phyloP scores from a whole-genome alignment of 2,888 invertebrate genomes.

The Drosophila lacicola region DNA sequence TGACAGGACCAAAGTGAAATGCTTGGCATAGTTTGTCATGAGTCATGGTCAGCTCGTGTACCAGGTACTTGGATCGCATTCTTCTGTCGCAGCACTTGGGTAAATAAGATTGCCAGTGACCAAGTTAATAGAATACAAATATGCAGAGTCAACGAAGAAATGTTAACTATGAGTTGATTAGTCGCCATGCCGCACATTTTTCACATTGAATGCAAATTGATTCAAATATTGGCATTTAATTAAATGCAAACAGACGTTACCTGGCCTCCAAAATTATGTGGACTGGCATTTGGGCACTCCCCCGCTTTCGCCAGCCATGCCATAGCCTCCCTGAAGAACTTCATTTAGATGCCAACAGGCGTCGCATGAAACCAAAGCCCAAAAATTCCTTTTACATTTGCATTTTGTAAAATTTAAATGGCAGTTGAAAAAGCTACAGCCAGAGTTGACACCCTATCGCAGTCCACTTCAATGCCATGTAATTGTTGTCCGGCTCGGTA shows the following conservation, averaged over 20 bases:
- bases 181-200: constrained; percentile 69
- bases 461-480: constrained; percentile 57
- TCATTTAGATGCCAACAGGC: constrained; percentile 68
- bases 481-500: constrained; percentile 64
- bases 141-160: constrained; percentile 48
- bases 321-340: constrained; percentile 48
- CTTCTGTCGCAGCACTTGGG: constrained; percentile 21
- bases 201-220: constrained; percentile 74
- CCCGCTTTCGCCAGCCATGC: background rate
- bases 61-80: constrained; percentile 34
- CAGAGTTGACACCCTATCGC: constrained; percentile 21
- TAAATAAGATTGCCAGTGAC: constrained; percentile 49
- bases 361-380: constrained; percentile 46
- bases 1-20: constrained; percentile 39
- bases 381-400: constrained; percentile 59
- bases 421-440: constrained; percentile 58
- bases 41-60: background rate
- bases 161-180: constrained; percentile 68
- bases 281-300: constrained; percentile 3
- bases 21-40: constrained; percentile 31
- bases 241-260: constrained; percentile 71
- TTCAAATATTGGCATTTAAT: constrained; percentile 79
- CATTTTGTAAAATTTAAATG: constrained; percentile 71
- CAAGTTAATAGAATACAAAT: constrained; percentile 76
- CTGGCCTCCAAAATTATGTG: constrained; percentile 43